phyloP scores from a whole-genome alignment of 1,140 invertebrate species.

The Holcopasites calliopsidis region DNA sequence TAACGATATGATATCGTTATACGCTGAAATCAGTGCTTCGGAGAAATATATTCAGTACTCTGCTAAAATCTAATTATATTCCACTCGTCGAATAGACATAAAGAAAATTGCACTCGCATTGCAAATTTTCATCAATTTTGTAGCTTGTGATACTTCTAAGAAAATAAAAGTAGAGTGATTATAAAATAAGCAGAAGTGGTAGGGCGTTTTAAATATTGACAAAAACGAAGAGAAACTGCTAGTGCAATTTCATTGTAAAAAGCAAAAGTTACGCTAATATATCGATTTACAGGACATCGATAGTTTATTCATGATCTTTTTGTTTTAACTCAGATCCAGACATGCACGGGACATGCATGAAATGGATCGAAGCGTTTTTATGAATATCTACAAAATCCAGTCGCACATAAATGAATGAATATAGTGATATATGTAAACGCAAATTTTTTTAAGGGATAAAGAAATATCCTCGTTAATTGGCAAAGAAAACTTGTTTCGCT shows the following conservation, averaged over 20 bases:
- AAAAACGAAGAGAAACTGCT: too few species aligned
- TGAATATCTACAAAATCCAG: background rate
- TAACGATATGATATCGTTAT: background rate
- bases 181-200: background rate
- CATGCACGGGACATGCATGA: too few species aligned
- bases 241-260: background rate
- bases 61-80: background rate
- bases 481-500: too few species aligned
- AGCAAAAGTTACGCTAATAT: background rate
- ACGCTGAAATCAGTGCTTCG: background rate
- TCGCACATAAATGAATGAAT: background rate
- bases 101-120: background rate
- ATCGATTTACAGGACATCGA: background rate
- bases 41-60: background rate
- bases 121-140: background rate
- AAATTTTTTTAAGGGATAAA: background rate
- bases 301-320: background rate
- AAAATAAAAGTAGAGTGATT: background rate
- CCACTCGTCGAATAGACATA: background rate
- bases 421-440: background rate
- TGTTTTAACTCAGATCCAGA: too few species aligned
- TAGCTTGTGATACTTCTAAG: background rate
- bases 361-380: background rate
- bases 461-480: too few species aligned
- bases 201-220: background rate